Evolutionary conservation across 2,888 invertebrate species (phyloP).

Genomic region (Hedychridium roseum): DNA sequence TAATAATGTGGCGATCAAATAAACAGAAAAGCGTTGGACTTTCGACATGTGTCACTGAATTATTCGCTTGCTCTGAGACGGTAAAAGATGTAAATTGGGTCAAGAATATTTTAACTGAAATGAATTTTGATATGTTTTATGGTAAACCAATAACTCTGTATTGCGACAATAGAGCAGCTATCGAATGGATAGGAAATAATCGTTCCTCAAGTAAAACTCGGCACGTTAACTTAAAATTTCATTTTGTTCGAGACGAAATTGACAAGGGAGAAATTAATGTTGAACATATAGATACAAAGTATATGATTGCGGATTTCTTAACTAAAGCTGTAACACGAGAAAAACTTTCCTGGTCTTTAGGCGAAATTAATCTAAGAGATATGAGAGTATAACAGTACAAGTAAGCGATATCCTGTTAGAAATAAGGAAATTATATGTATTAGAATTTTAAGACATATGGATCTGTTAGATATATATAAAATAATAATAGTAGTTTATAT

Average conservation of each 20-base stretch:
- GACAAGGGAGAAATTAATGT: background rate
- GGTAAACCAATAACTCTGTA: background rate
- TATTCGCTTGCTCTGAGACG: background rate
- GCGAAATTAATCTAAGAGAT: background rate
- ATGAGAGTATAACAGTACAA: too few relatives aligned
- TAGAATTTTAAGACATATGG: too few relatives aligned
- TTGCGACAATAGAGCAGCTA: slow-evolving; percentile 1
- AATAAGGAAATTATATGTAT: background rate
- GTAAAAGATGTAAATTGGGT: background rate
- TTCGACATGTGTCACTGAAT: background rate
- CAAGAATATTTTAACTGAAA: background rate
- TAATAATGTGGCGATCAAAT: background rate
- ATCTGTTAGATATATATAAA: too few relatives aligned
- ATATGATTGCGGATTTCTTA: slow-evolving; percentile 1
- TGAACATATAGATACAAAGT: background rate
- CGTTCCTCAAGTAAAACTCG: background rate
- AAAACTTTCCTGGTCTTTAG: background rate
- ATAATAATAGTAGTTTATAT: too few relatives aligned
- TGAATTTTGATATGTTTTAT: background rate
- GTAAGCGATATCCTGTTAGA: background rate
- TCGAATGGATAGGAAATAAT: background rate
- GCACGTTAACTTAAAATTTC: background rate
- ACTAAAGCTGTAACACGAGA: background rate
- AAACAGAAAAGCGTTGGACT: background rate
- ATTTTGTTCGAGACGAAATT: background rate